Conservation (phyloP, 2,888 invertebrate species). For the Kuschelorhynchus macadamiae region DNA sequence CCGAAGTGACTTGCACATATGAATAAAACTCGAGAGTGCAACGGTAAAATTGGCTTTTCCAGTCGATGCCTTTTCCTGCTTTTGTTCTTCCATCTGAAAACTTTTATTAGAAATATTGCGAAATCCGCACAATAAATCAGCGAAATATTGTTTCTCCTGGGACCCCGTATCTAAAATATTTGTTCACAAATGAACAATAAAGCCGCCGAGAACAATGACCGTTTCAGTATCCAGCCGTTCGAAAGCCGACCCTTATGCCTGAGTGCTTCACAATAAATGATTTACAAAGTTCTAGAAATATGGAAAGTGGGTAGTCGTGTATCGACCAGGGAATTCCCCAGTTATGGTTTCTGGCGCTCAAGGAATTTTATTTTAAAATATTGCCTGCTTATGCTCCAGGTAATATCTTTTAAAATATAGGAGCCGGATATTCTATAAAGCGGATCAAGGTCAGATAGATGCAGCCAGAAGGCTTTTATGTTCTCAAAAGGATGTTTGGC, state of each 20-base stretch:
- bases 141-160: slow-evolving; percentile 45
- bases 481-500: slow-evolving; percentile 9
- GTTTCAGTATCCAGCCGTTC: slow-evolving; percentile 40
- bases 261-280: slow-evolving; percentile 43
- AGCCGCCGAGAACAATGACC: slow-evolving; percentile 46
- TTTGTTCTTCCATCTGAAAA: slow-evolving; percentile 47
- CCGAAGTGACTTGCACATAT: slow-evolving; percentile 41
- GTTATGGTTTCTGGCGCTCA: slow-evolving; percentile 42
- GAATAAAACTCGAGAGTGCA: slow-evolving; percentile 45
- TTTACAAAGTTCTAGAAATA: slow-evolving; percentile 61
- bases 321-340: slow-evolving; percentile 43
- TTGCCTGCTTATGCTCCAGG: slow-evolving; percentile 44
- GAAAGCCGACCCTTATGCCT: slow-evolving; percentile 39
- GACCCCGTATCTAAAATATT: slow-evolving; percentile 45
- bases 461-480: slow-evolving; percentile 4
- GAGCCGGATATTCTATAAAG: slow-evolving; percentile 34
- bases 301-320: slow-evolving; percentile 63
- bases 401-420: slow-evolving; percentile 42
- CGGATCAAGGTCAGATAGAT: slow-evolving; percentile 39
- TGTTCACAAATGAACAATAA: slow-evolving; percentile 48
- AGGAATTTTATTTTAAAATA: slow-evolving; percentile 50
- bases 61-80: slow-evolving; percentile 43
- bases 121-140: slow-evolving; percentile 48
- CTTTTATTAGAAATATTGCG: slow-evolving; percentile 48
- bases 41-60: slow-evolving; percentile 47